phyloP scores from a whole-genome alignment of 2,113 vertebrate species.

The Xiphias gladius region DNA sequence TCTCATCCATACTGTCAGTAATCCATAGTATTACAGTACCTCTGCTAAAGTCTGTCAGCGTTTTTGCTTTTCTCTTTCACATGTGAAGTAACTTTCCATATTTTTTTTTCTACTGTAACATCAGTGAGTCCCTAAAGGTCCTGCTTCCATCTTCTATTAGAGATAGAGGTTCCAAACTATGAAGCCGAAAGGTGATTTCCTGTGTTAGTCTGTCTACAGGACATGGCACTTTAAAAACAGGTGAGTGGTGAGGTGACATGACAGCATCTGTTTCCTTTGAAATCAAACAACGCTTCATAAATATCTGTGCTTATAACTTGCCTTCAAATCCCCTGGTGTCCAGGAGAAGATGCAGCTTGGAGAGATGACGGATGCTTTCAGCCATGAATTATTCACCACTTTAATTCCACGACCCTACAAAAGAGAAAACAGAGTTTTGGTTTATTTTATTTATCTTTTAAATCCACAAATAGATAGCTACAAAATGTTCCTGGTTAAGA shows the following conservation, averaged over 20 bases:
- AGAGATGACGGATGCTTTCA: constrained; percentile 68
- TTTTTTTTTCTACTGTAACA: not conserved
- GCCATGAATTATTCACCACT: constrained; percentile 76
- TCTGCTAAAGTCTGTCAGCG: not conserved
- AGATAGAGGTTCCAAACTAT: not conserved
- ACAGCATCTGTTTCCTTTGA: constrained; percentile 43
- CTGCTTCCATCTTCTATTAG: not conserved
- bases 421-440: constrained; percentile 62
- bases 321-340: constrained; percentile 44
- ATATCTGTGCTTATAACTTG: constrained; percentile 48
- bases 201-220: not conserved
- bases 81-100: not conserved
- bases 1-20: no score
- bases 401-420: constrained; percentile 69
- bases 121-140: not conserved
- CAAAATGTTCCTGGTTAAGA: constrained; percentile 68
- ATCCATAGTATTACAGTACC: not conserved
- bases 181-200: constrained; percentile 15
- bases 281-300: constrained; percentile 63
- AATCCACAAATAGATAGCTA: constrained; percentile 74
- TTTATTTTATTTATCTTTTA: constrained; percentile 72
- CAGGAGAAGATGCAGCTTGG: constrained; percentile 33
- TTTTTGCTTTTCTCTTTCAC: not conserved
- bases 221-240: constrained; percentile 15
- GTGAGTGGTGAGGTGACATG: constrained; percentile 29